Evolutionary conservation across 2,113 vertebrate species (phyloP).

Genomic region (Pithys albifrons): DNA sequence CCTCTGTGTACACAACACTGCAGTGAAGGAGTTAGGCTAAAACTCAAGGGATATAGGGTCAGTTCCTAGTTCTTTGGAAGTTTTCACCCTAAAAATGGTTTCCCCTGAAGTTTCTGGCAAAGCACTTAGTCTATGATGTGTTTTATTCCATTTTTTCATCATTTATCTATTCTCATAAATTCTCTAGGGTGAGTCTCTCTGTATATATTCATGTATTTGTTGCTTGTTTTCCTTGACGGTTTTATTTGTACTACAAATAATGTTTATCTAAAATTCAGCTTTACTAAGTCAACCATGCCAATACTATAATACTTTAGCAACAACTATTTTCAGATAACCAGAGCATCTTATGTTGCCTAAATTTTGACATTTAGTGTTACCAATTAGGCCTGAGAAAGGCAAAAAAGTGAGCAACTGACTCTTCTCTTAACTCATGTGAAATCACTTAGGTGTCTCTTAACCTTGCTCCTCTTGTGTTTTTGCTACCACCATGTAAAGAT

Average conservation of each 20-base stretch:
- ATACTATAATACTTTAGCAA: not conserved
- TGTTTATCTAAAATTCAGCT: constrained; percentile 4
- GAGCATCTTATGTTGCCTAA: not conserved
- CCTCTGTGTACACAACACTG: not conserved
- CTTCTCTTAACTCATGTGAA: not conserved
- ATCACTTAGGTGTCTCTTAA: not conserved
- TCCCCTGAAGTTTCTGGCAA: not conserved
- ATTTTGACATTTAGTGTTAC: not conserved
- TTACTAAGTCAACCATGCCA: not conserved
- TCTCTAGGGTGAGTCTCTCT: not conserved
- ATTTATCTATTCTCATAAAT: not conserved
- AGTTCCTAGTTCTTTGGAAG: not conserved
- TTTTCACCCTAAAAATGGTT: not conserved
- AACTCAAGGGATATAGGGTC: not conserved
- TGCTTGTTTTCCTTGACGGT: not conserved
- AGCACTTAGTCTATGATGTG: not conserved
- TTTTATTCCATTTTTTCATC: not conserved
- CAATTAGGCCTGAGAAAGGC: not conserved
- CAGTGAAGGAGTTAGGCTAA: not conserved
- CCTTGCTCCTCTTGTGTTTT: not conserved
- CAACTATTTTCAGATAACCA: not conserved
- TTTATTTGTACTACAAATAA: constrained; percentile 7
- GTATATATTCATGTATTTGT: not conserved
- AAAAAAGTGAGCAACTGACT: not conserved
- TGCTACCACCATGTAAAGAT: not conserved